A percentile compares a stretch with the other conserved stretches of the same genome.
Evolutionary conservation across 1,140 invertebrate genomes (phyloP).

Genomic region (Drosophila varians): DNA sequence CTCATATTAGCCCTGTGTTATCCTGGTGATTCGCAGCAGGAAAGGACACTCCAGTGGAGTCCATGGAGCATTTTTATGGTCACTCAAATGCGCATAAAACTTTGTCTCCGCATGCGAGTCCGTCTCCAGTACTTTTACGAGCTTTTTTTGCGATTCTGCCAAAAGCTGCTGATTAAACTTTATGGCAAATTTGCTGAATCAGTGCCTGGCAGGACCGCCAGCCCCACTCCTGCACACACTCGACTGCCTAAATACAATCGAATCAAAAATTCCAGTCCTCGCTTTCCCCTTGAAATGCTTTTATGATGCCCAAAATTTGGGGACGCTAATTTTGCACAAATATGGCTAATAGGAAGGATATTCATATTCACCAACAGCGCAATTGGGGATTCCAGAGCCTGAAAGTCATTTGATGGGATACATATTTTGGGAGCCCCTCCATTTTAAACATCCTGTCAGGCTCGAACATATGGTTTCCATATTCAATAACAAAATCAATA

Average conservation of each 20-base stretch:
- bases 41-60: constrained; percentile 22
- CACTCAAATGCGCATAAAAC: constrained; percentile 78
- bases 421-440: too few species aligned
- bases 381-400: neutral
- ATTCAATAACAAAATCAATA: constrained; percentile 41
- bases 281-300: constrained; percentile 32
- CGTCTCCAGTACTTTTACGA: constrained; percentile 37
- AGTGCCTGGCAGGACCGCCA: constrained; percentile 35
- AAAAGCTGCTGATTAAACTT: constrained; percentile 81
- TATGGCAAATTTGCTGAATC: constrained; percentile 80
- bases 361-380: constrained; percentile 4
- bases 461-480: neutral
- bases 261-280: constrained; percentile 58
- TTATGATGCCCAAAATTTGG: constrained; percentile 50
- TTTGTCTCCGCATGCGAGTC: constrained; percentile 37
- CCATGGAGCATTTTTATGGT: constrained; percentile 70
- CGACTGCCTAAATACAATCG: constrained; percentile 51
- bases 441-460: constrained; percentile 29
- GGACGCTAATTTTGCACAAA: constrained; percentile 60
- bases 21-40: constrained; percentile 13
- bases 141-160: constrained; percentile 31
- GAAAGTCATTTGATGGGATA: neutral
- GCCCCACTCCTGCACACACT: constrained; percentile 6
- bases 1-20: constrained; percentile 5
- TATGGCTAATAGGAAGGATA: constrained; percentile 49